A percentile compares a stretch with the other conserved stretches of the same genome.
phyloP scores from a whole-genome alignment of 2,113 vertebrate genomes.

The Sigmodon hispidus region DNA sequence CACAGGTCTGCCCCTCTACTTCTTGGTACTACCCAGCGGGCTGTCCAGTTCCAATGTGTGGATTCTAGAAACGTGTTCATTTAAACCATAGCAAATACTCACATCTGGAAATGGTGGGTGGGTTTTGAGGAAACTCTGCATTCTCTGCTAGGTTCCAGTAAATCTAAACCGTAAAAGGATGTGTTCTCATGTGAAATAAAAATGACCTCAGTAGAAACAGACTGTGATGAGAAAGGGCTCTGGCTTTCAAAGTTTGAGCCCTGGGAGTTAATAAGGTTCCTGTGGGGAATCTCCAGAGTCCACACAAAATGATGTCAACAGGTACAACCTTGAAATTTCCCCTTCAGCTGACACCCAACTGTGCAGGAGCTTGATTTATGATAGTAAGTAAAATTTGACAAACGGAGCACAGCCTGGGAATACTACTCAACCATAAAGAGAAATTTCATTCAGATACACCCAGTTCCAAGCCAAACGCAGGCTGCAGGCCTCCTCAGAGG shows the following conservation, averaged over 20 bases:
- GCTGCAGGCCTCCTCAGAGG: background rate
- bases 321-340: background rate
- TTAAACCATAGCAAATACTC: background rate
- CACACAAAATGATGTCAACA: background rate
- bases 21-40: background rate
- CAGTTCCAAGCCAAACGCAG: background rate
- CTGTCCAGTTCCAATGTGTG: background rate
- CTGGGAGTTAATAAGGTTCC: background rate
- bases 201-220: background rate
- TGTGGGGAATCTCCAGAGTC: background rate
- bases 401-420: background rate
- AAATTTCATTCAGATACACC: background rate
- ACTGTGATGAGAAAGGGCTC: background rate
- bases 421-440: background rate
- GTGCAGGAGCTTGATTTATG: background rate
- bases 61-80: background rate
- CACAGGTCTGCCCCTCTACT: background rate
- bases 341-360: background rate
- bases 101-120: rapidly evolving
- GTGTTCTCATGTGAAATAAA: background rate
- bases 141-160: background rate
- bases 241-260: background rate
- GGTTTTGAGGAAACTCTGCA: background rate
- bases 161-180: background rate
- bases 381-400: too few relatives aligned